Base-by-base conservation (phyloP, 2,113 vertebrate species). In the Rhineura floridana region DNA sequence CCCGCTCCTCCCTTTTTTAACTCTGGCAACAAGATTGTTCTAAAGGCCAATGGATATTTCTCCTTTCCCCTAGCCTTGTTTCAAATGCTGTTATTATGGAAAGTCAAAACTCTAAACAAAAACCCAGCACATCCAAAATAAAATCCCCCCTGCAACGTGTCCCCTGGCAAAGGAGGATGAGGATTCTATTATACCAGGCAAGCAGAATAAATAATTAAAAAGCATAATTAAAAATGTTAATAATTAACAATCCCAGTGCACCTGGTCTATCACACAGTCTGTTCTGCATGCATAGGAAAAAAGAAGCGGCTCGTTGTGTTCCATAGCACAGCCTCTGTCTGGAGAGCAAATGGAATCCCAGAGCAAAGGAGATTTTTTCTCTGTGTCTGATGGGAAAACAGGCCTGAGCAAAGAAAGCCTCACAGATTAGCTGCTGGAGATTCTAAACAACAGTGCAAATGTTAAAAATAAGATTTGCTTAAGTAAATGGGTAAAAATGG, bases 31-130 rank as follows among this genome's bases (percentile, higher is more conserved):
- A 93, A 50, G 88, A 65, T 87, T 90, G 81, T 91, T 88, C 85
- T 87, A 5, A 63, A 85, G 92, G 88, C 87, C 95, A 94, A 93
- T 94, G 94, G 95, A 95, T 95, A 95, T 95, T 95, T 93, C 88
- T 95, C 30, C 0, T 91, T 89, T 94, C 95, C 91, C 89, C 90
- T 93, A 83, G 92, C 91, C 91, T 75, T 44, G 84, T 91, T 92
- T 80, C 76, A 95, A 88, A 73, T 90, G 90, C 87, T 87, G 93
- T 95, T 95, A 95, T 94, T 95, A 90, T 13, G 0, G 89, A 90
- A 95, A 95, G 89, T 93, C 93, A 95, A 88, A 94, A 94, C 90
- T 89, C 84, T 81, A 83, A 95, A 83, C 93, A 91, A 92, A 95
- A 92, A 95, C 48, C 19, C 48, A 91, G 63, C 65, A 46, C 84